Conservation (phyloP, 2,797 vertebrate genomes). For the Chanos chanos region DNA sequence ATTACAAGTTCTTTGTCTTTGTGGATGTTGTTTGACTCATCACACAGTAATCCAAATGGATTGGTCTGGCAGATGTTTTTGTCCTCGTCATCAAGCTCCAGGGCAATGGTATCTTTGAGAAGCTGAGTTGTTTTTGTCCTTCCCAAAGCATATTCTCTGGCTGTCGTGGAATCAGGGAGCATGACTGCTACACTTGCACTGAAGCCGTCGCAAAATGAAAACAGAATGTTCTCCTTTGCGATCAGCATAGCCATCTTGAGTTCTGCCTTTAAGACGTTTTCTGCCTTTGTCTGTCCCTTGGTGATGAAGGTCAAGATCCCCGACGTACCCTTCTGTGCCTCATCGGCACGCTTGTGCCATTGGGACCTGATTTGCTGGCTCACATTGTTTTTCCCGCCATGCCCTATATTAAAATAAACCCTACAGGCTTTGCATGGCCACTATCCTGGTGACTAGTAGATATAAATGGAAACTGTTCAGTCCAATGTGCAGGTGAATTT, state of each 20-base stretch:
- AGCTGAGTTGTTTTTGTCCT: too few species aligned
- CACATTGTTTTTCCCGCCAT: not conserved
- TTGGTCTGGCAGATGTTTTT: slow-evolving; percentile 15
- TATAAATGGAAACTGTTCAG: too few species aligned
- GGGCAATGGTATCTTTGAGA: too few species aligned
- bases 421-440: slow-evolving; percentile 17
- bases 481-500: too few species aligned
- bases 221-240: slow-evolving; percentile 1
- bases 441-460: too few species aligned
- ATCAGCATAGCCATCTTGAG: not conserved
- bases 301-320: not conserved
- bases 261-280: not conserved
- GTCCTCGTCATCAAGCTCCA: too few species aligned
- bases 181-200: slow-evolving; percentile 1
- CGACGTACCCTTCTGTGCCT: not conserved
- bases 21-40: slow-evolving; percentile 25
- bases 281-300: not conserved
- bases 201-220: not conserved
- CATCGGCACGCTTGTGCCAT: not conserved
- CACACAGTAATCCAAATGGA: slow-evolving; percentile 9
- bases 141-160: too few species aligned
- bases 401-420: not conserved
- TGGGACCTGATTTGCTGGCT: not conserved
- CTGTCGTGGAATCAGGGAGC: slow-evolving; percentile 4
- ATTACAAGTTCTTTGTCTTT: slow-evolving; percentile 35